Base-by-base conservation (phyloP, 2,113 vertebrate genomes). In the Pardalotus punctatus region DNA sequence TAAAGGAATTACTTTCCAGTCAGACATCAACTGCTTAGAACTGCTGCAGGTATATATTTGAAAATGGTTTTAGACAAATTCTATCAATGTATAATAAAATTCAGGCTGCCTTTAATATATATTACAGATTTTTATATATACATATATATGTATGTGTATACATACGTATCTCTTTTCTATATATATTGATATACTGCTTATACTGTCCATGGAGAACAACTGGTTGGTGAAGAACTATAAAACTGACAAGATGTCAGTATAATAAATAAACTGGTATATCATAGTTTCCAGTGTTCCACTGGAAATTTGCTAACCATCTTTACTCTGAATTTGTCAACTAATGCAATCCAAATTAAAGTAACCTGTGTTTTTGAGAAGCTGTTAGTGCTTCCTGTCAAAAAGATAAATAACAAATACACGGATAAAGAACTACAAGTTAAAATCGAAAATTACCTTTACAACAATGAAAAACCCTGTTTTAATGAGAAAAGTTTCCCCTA, bases 1-100 rank as follows among this genome's bases (percentile, higher is more conserved):
- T 81, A 78, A 65, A 80, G 48, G n/a, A 95, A 66, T 94, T 97
- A 86, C 92, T 97, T 96, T 93, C 93, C 93, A 90, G 92, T 97
- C 97, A 97, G 96, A 90, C 73, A 96, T 95, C 82, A 97, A 82
- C 51, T 53, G 23, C 50, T 95, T 64, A 88, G 60, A 89, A 85
- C 62, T 86, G 83, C 83, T 95, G 56, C 72, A 84, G 23, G 74
- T 94, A 89, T 93, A 94, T 95, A 96, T 76, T 50, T 79, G 73
- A 80, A 72, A 84, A 48, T 94, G 40, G 27, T 56, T 94, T 92
- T 92, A 81, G 64, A 88, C 88, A 93, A 72, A 92, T 67, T 96
- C 74, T 85, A 73, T 27, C 9, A 9, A 5, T 40, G 28, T 60
- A 14, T 65, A 22, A 58, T 33, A 45, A 72, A 64, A 1, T 69